Evolutionary conservation across 2,113 vertebrate genomes (phyloP), one percentile per base, ranked within the genome.

Genomic region (Thalassoma bifasciatum): DNA sequence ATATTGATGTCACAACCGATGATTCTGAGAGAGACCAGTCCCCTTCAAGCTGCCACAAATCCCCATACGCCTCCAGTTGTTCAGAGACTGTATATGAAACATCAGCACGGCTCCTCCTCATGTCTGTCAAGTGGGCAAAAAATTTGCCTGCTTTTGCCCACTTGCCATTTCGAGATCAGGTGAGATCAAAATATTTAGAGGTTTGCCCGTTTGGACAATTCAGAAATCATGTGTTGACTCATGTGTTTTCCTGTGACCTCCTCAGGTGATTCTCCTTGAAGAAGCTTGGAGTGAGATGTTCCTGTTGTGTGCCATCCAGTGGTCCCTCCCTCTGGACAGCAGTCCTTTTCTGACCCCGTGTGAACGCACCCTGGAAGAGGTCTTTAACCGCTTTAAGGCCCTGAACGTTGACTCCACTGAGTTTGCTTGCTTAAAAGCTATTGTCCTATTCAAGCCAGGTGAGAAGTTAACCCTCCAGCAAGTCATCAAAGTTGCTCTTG

Each of bases 361-460:
- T 0, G 42, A 95, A 52, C 94, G 95, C n/a, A 88, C 91, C 0
- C 94, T 99, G 80, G 97, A 98, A 90, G 97, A 99, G 88, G 96
- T 94, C 50, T 96, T 98, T 0, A 88, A 89, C 21, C 96, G 96
- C 67, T 99, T 98, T 92, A 98, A 96, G 83, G 93, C 93, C 0
- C 62, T 99, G 24, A 94, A 92, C 0, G 98, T 99, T 0, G 98
- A 99, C 76, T 95, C 98, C 87, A 99, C 98, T 0, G 98, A 99
- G 89, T 99, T 99, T 0, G 98, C 98, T 79, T 99, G 98, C 89
- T 94, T 99, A 91, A 99, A 99, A 86, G 98, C 98, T 0, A 93
- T 98, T n/a, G 95, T 99, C 75, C 96, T 99, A 68, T 99, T 99
- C 91, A 99, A 98, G 77, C 97, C 98, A 92, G 98, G 98, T 98